Conservation (phyloP, 2,113 vertebrate genomes). For the Sus scrofa region T2T-Sscrofa CM000821.6:80967501-80968000, state of each 20-base stretch:
- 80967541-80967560: too few species aligned
- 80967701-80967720: too few species aligned
- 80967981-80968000: fast-evolving
- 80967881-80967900: not conserved
- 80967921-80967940: not conserved
- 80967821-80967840: not conserved
- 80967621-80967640: not conserved
- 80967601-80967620: not conserved
- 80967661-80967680: not conserved
- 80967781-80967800: too few species aligned
- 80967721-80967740: too few species aligned
- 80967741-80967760: too few species aligned
- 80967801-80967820: not conserved
- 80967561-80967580: too few species aligned
- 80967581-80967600: not conserved
- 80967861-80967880: not conserved
- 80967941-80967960: not conserved
- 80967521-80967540: too few species aligned
- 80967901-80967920: not conserved
- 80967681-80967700: not conserved
- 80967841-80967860: not conserved
- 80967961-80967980: not conserved
- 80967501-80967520: too few species aligned
- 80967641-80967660: not conserved
- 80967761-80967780: too few species aligned